Evolutionary conservation across 2,113 vertebrate species (phyloP), one percentile per base, ranked within the genome.

Genomic region (Halichoeres trimaculatus): DNA sequence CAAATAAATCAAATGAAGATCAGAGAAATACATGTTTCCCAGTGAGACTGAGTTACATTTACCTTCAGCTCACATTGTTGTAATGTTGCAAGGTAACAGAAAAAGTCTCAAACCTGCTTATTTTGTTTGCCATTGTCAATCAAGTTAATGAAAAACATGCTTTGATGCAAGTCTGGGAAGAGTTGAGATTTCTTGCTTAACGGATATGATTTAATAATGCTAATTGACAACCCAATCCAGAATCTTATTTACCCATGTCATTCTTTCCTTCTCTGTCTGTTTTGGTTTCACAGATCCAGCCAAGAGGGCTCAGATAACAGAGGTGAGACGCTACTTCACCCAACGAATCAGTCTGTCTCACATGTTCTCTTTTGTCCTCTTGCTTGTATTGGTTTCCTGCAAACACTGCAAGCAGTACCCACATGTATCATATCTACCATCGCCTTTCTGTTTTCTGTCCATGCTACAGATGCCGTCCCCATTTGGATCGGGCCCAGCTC

Each of bases 401-500:
- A 52, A 30, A 30, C 38, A n/a, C 19, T 56, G 38, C 4, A 61
- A 56, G 68, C 43, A 7, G 17, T 41, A 4, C 3, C 30, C 30
- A 30, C 30, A 6, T n/a, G n/a, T n/a, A n/a, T 30, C 30, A 30
- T 6, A 30, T n/a, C 9, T 17, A 23, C 13, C 20, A 23, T 16
- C 48, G 11, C 2, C 35, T 64, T 35, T 16, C 11, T 22, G 1
- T 10, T 35, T 40, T 40, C 47, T 54, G 16, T 60, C 17, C 45
- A 38, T 35, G 17, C 51, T 12, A 71, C 87, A 99, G 97, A 95
- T 95, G 74, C 94, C 95, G 0, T 94, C 92, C 0, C 90, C 94
- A 23, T 94, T 95, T 0, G 95, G 95, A 81, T 88, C 73, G 0
- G 91, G 94, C 53, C 78, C 75, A 1, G 92, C 93, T 50, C 94